Conservation (phyloP, 2,797 vertebrate genomes). For the Distichodus sexfasciatus region DNA sequence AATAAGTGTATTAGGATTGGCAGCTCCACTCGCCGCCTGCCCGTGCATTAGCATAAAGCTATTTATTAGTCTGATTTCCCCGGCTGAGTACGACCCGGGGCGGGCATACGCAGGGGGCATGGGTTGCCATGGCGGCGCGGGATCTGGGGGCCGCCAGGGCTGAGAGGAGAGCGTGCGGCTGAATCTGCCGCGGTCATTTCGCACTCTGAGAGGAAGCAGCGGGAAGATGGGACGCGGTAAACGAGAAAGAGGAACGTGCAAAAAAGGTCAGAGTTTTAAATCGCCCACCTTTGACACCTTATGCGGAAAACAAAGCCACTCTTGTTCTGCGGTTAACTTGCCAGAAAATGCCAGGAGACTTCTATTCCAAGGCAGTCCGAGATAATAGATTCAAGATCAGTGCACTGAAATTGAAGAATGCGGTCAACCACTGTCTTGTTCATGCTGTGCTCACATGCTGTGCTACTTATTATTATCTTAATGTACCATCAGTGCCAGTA, state of each 20-base stretch:
- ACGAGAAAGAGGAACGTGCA: background rate
- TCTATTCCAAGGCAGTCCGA: too few relatives aligned
- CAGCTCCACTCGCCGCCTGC: constrained; percentile 66
- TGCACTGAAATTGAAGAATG: background rate
- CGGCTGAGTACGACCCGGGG: constrained; percentile 62
- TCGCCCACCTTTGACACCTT: background rate
- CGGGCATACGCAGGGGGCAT: constrained; percentile 38
- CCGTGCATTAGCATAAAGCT: constrained; percentile 84
- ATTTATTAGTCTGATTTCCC: constrained; percentile 85
- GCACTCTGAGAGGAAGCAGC: constrained; percentile 43
- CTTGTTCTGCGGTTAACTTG: background rate
- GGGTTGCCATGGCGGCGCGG: constrained; percentile 70
- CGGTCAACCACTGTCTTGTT: too few relatives aligned
- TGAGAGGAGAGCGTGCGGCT: constrained; percentile 50
- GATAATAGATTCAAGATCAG: background rate
- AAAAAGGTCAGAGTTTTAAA: constrained; percentile 23
- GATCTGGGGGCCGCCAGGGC: constrained; percentile 29
- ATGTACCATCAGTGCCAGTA: too few relatives aligned
- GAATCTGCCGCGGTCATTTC: constrained; percentile 62
- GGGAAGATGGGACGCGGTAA: constrained; percentile 23
- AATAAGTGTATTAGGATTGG: constrained; percentile 78
- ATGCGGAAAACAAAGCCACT: background rate
- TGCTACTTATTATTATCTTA: too few relatives aligned
- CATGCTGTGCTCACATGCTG: too few relatives aligned
- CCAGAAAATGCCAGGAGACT: background rate